Conservation (phyloP, 2,888 invertebrate genomes). For the Habroteleia sp. region DNA sequence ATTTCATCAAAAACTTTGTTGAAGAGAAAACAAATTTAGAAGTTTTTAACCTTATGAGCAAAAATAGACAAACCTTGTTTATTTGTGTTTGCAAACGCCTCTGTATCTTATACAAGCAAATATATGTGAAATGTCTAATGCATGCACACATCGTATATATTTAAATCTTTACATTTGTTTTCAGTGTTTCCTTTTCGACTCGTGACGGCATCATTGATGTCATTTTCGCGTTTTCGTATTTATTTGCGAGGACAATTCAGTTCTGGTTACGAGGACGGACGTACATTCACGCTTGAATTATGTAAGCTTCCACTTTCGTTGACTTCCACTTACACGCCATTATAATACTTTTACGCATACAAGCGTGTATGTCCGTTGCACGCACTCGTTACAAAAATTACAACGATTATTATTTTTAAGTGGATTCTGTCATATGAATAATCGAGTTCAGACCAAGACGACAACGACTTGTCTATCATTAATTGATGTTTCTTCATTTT, state of each 20-base stretch:
- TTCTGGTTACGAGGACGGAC: slow-evolving; percentile 68
- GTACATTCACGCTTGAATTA: slow-evolving; percentile 74
- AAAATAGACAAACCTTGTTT: too few species aligned
- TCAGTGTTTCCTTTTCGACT: too few species aligned
- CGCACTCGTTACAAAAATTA: slow-evolving; percentile 51
- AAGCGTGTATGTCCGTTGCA: slow-evolving; percentile 39
- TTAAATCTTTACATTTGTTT: too few species aligned
- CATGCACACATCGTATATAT: too few species aligned
- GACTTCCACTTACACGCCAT: slow-evolving; percentile 70
- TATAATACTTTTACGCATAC: slow-evolving; percentile 56
- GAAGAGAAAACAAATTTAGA: too few species aligned
- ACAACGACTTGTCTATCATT: slow-evolving; percentile 5
- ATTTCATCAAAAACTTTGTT: background rate
- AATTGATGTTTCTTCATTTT: slow-evolving; percentile 7
- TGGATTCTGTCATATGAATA: slow-evolving; percentile 49
- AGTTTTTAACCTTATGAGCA: too few species aligned
- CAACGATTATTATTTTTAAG: slow-evolving; percentile 44
- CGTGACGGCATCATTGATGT: background rate
- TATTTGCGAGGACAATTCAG: slow-evolving; percentile 31
- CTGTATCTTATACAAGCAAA: too few species aligned
- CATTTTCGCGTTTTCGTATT: slow-evolving; percentile 10
- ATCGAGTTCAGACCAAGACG: slow-evolving; percentile 25
- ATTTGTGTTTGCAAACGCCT: too few species aligned
- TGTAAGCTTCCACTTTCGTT: slow-evolving; percentile 75
- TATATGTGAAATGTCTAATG: too few species aligned